phyloP scores from a whole-genome alignment of 2,797 vertebrate species.

The Nannoperca obscura region DNA sequence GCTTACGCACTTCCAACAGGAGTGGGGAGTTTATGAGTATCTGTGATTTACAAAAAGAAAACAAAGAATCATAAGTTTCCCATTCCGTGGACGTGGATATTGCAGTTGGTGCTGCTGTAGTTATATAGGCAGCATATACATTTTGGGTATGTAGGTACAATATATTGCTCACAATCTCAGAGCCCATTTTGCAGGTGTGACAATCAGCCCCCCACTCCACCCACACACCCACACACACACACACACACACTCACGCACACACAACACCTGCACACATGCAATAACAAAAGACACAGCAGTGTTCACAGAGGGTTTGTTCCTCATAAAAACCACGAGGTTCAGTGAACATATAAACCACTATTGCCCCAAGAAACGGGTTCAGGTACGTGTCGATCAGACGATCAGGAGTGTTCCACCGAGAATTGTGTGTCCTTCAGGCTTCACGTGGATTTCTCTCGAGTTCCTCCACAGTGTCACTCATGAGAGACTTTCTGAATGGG shows the following conservation, averaged over 20 bases:
- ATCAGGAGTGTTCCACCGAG: slow-evolving; percentile 28
- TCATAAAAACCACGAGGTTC: slow-evolving; percentile 31
- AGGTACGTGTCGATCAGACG: slow-evolving; percentile 48
- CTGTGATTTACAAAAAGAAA: slow-evolving; percentile 26
- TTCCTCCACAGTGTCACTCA: slow-evolving; percentile 29
- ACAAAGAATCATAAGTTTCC: slow-evolving; percentile 38
- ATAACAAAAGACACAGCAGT: slow-evolving; percentile 65
- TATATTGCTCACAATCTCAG: slow-evolving; percentile 79
- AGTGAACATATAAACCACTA: slow-evolving; percentile 63
- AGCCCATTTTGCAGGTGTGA: slow-evolving; percentile 63
- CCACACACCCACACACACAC: slow-evolving; percentile 30
- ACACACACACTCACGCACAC: too few relatives aligned
- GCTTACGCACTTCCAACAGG: slow-evolving; percentile 38
- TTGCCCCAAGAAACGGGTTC: slow-evolving; percentile 69
- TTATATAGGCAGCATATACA: slow-evolving; percentile 61
- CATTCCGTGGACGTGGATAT: slow-evolving; percentile 64
- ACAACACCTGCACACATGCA: slow-evolving; percentile 30
- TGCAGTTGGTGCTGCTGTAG: slow-evolving; percentile 67
- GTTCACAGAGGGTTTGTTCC: slow-evolving; percentile 55
- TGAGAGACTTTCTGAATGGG: slow-evolving; percentile 9
- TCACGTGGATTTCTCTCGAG: slow-evolving; percentile 15
- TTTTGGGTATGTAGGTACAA: slow-evolving; percentile 59
- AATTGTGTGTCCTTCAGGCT: slow-evolving; percentile 23
- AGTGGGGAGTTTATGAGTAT: slow-evolving; percentile 58
- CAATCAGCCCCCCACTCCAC: slow-evolving; percentile 21